Conservation (phyloP, 2,113 vertebrate genomes). For the Castor canadensis region DNA sequence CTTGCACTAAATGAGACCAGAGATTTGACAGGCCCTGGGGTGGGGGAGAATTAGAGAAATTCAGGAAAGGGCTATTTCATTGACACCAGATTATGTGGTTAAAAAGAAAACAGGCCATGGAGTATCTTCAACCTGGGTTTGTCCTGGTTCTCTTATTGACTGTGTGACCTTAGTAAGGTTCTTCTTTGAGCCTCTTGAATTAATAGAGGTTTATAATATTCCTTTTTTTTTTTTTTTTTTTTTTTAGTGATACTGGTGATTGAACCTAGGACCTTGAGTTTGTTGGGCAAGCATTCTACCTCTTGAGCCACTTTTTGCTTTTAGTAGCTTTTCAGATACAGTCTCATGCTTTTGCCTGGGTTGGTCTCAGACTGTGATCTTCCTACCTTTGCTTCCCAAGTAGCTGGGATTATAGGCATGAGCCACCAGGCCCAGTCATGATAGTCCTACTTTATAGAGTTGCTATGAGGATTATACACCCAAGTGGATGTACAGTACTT, state of each 20-base stretch:
- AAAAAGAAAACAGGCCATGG: background rate
- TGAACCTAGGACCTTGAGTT: too few species aligned
- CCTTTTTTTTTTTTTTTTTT: too few species aligned
- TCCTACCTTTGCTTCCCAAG: too few species aligned
- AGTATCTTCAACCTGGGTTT: background rate
- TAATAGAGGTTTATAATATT: background rate
- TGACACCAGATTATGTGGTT: background rate
- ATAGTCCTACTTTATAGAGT: background rate
- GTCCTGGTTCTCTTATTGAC: background rate
- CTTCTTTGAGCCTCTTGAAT: background rate
- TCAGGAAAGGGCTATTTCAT: background rate
- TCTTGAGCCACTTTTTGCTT: too few species aligned
- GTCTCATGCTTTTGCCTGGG: too few species aligned
- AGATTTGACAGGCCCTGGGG: background rate
- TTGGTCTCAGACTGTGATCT: too few species aligned
- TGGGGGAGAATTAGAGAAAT: background rate
- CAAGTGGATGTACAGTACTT: background rate
- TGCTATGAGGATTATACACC: background rate
- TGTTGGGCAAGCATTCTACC: too few species aligned
- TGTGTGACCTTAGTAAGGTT: background rate
- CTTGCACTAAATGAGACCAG: background rate
- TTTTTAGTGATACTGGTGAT: too few species aligned
- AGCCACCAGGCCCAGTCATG: too few species aligned
- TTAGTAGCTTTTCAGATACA: too few species aligned
- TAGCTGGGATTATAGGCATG: too few species aligned